A percentile compares a stretch with the other conserved stretches of the same genome.
These are phyloP conservation scores for Drosophila barbarae DNA, from an alignment of 2,888 invertebrate genomes.

Conservation along the genomic window DNA sequence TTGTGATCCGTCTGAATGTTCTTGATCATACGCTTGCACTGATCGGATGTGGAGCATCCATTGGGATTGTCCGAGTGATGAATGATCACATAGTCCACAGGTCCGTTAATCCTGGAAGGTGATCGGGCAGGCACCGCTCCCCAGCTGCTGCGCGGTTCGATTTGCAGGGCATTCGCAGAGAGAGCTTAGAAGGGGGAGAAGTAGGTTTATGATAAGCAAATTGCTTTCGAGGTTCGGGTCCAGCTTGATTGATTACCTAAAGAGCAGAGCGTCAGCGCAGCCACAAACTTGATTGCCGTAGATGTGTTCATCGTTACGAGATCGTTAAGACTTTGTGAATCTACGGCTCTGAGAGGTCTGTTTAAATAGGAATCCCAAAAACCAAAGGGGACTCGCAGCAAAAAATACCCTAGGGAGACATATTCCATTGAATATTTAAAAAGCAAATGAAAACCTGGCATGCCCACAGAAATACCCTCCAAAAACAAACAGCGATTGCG, in stretches of 20 bases:
- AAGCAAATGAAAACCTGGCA: background rate
- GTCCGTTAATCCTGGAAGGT: constrained; percentile 79
- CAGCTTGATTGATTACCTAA: constrained; percentile 54
- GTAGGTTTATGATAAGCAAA: background rate
- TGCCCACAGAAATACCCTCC: background rate
- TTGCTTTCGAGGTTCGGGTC: background rate
- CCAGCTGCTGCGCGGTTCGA: constrained; percentile 81
- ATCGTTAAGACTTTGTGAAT: constrained; percentile 24
- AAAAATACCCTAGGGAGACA: background rate
- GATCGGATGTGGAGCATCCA: constrained; percentile 82
- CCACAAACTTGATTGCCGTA: constrained; percentile 40
- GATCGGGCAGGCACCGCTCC: constrained; percentile 81
- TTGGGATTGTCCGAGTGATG: constrained; percentile 85
- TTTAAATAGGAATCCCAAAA: constrained; percentile 29
- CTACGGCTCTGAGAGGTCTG: background rate
- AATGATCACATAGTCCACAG: constrained; percentile 85
- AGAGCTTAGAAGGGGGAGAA: constrained; percentile 30
- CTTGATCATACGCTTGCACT: constrained; percentile 82
- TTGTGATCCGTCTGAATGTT: constrained; percentile 85
- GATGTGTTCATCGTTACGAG: constrained; percentile 39
- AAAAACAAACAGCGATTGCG: constrained; percentile 9
- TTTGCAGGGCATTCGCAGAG: constrained; percentile 52
- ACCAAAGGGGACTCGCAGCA: background rate
- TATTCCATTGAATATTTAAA: background rate
- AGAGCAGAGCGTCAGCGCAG: constrained; percentile 42